Base-by-base conservation (phyloP, 2,113 vertebrate genomes). In the Falcunculus frontatus region DNA sequence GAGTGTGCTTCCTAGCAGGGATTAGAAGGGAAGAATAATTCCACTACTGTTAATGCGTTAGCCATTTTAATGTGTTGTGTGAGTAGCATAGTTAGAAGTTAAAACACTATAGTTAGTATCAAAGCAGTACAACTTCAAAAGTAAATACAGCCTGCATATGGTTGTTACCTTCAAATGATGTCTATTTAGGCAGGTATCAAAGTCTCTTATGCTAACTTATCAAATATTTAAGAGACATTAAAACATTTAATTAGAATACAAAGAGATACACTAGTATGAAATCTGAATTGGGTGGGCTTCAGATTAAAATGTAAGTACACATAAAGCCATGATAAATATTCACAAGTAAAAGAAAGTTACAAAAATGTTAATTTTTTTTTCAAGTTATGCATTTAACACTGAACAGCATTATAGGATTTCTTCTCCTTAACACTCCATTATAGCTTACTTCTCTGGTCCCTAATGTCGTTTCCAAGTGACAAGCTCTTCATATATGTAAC, bases 301-400 rank as follows among this genome's bases (percentile, higher is more conserved):
- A 88, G 42, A 80, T 72, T 84, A 88, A 85, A 88, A 74, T 12
- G 42, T 91, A 91, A 80, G 79, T 53, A 93, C 39, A 70, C n/a
- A 63, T 92, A 97, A 97, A 97, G 96, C 96, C 96, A 96, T 96
- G 84, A 96, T 93, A 97, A 96, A 97, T 96, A 97, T 94, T 93
- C 49, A 78, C 20, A 85, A 79, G 41, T 69, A 68, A 75, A 94
- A 87, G 20, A 32, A 85, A 69, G 23, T 70, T 93, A 83, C 30
- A 85, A 42, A 89, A 95, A 49, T 3, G 3, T 49, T 56, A 13
- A 20, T 6, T 46, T 64, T 67, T 81, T 56, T 70, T 67, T 9
- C 46, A 70, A 84, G 68, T 86, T 73, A 87, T 3, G 10, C 83
- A 73, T 82, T 49, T 59, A 88, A 84, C 42, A 75, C 27, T 35